Evolutionary conservation across 2,113 vertebrate genomes (phyloP).

Genomic region (Microcebus ravelobensis): DNA sequence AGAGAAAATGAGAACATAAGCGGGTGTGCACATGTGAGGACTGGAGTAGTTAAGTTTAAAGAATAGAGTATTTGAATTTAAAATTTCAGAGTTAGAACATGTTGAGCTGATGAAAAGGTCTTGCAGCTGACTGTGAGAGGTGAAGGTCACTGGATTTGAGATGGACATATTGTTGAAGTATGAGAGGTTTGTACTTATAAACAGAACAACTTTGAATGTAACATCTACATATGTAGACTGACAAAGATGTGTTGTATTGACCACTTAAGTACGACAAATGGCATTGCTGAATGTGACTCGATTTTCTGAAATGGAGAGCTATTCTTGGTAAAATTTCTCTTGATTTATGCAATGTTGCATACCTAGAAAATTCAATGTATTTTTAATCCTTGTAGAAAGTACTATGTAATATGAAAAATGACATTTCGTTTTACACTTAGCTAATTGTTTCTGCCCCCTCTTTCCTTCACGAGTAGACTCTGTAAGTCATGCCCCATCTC

Average conservation of each 20-base stretch:
- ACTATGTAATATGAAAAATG: background rate
- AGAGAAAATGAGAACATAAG: background rate
- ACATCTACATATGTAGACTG: background rate
- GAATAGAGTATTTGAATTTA: background rate
- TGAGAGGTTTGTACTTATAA: background rate
- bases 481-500: background rate
- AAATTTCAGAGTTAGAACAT: background rate
- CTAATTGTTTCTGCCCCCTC: background rate
- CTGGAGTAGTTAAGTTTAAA: background rate
- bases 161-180: background rate
- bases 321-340: background rate
- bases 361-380: background rate
- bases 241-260: background rate
- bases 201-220: background rate
- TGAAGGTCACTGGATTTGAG: background rate
- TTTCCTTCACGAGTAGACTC: background rate
- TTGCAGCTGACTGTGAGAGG: background rate
- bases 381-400: background rate
- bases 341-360: background rate
- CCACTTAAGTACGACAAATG: background rate
- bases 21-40: background rate
- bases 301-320: conserved; percentile 35
- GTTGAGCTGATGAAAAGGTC: background rate
- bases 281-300: background rate
- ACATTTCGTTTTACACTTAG: background rate